These are phyloP conservation scores for Cladopsammia gracilis DNA, from an alignment of 64 coral and sea anemone genomes.

Conservation along the genomic window DNA sequence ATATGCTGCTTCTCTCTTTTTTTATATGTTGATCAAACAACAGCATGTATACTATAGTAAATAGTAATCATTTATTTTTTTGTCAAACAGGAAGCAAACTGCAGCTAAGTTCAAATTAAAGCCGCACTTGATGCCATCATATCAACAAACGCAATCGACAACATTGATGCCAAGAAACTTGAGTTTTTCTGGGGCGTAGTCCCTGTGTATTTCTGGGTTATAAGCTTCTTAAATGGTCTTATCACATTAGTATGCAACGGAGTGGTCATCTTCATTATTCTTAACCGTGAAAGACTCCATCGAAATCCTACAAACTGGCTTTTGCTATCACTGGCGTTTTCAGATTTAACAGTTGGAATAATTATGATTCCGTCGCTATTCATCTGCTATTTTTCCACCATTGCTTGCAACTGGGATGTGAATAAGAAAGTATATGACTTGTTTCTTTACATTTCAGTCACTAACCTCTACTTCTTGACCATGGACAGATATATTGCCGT, in stretches of 20 bases:
- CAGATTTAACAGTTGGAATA: slow-evolving; percentile 59
- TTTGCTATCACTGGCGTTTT: slow-evolving; percentile 55
- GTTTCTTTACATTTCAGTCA: slow-evolving; percentile 66
- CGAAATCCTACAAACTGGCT: slow-evolving; percentile 78
- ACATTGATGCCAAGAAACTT: slow-evolving; percentile 14
- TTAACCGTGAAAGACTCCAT: slow-evolving; percentile 39
- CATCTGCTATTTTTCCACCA: slow-evolving; percentile 51
- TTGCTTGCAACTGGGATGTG: slow-evolving; percentile 63
- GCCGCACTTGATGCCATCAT: not conserved
- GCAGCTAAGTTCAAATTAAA: not conserved
- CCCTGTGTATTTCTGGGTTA: slow-evolving; percentile 69
- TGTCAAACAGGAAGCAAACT: no score
- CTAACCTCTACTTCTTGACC: slow-evolving; percentile 70
- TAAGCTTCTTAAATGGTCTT: slow-evolving; percentile 43
- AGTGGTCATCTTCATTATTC: slow-evolving; percentile 61
- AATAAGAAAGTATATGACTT: slow-evolving; percentile 74
- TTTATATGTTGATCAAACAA: no score
- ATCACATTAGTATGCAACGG: slow-evolving; percentile 73
- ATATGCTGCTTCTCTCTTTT: no score
- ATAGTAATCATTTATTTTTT: no score
- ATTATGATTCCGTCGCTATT: slow-evolving; percentile 80
- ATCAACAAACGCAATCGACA: not conserved
- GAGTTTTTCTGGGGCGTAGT: slow-evolving; percentile 40
- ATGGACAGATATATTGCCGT: slow-evolving; percentile 75
- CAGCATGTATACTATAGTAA: no score